Base-by-base conservation (phyloP, 1,140 invertebrate genomes). In the Brachionus paranguensis region DNA sequence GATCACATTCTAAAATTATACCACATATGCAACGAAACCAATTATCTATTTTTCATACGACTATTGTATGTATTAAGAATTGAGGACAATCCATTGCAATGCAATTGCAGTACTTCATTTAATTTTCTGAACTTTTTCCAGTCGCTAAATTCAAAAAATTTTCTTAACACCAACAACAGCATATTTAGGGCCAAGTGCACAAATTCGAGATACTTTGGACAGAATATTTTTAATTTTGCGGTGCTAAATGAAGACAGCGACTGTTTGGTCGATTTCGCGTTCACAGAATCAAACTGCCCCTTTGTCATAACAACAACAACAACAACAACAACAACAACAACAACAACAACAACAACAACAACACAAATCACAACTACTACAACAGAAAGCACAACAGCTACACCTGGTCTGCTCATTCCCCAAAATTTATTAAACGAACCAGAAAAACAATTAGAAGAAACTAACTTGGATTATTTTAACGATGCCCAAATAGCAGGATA, bases 361-460 rank as follows among this genome's bases (percentile, higher is more conserved):
- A 81, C 78, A 17, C 10, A 41, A 68, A 45, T 33, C 6, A 20
- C 29, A 10, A 53, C 47, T 8, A 10, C 53, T 55, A 47, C 45
- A 47, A 47, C 14, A 12, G 2, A 47, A 14, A 37, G 33, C 6
- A 37, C 33, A 50, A 47, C 50, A 45, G 20, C 20, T 4, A 55
- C 74, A 78, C 11, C 20, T 7, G 74, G 50, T 17, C 14, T 64
- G 11, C 10, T 43, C n/a, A 41, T 81, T 29, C 37, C 33, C 2
- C 53, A 81, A 64, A 60, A 81, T 60, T 45, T 81, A 68, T 0
- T 81, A n/a, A 76, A 76, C 12, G 50, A 81, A 60, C 78, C 78
- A 10, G 53, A 41, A 27, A 68, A 64, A 68, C 14, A 27, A 20
- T 43, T 64, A 12, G 65, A 1, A 3, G 29, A 60, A 29, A 50